Evolutionary conservation across 1,140 invertebrate species (phyloP).

Genomic region (Thereuonema tuberculata): DNA sequence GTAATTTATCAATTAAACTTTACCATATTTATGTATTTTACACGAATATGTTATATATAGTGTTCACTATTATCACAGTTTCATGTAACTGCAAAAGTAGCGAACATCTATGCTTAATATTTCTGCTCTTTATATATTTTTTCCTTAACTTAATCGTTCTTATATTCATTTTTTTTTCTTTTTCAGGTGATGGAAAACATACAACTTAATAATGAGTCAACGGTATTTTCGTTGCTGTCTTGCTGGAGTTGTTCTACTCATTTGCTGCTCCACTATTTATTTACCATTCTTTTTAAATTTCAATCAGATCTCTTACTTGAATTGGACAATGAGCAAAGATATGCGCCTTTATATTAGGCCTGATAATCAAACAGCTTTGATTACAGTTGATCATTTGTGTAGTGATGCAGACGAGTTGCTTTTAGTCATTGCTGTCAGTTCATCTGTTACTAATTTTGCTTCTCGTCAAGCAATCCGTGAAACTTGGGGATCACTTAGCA

Average conservation of each 20-base stretch:
- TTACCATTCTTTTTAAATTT: slow-evolving; percentile 4
- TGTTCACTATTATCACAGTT: too few relatives aligned
- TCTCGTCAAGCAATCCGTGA: slow-evolving; percentile 53
- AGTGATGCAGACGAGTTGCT: slow-evolving; percentile 29
- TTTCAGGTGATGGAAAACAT: too few relatives aligned
- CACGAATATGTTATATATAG: too few relatives aligned
- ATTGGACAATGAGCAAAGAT: slow-evolving; percentile 56
- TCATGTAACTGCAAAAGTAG: too few relatives aligned
- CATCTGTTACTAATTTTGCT: slow-evolving; percentile 49
- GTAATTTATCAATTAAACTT: too few relatives aligned
- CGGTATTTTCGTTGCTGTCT: slow-evolving; percentile 1
- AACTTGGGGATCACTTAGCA: slow-evolving; percentile 51
- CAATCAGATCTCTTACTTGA: slow-evolving; percentile 23
- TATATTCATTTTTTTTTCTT: too few relatives aligned
- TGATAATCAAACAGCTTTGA: slow-evolving; percentile 48
- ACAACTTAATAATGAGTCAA: too few relatives aligned
- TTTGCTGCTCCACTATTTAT: background rate
- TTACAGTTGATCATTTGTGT: slow-evolving; percentile 30
- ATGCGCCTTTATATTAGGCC: slow-evolving; percentile 51
- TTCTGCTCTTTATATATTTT: too few relatives aligned
- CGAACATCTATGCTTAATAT: too few relatives aligned
- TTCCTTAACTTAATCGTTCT: too few relatives aligned
- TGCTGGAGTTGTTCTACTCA: background rate
- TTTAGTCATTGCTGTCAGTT: slow-evolving; percentile 57
- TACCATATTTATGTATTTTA: too few relatives aligned